Percentiles rank a stretch among this genome's conserved stretches.
phyloP scores from a whole-genome alignment of 2,113 vertebrate species.

The Calonectris borealis region DNA sequence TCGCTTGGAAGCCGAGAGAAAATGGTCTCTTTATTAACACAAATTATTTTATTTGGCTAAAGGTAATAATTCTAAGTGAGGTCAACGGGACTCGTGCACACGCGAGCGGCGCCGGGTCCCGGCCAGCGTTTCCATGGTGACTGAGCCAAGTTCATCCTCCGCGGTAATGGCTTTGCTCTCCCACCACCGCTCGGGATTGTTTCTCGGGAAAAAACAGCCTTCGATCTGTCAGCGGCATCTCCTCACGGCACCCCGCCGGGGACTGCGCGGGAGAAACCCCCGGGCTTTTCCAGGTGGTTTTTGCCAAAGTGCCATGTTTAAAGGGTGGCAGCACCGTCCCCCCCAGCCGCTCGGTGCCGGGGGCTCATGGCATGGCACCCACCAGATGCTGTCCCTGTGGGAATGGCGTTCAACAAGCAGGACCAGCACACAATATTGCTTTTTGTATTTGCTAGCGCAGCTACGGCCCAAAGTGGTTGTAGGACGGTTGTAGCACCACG shows the following conservation, averaged over 20 bases:
- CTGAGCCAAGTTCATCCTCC: slow-evolving; percentile 52
- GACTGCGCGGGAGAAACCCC: rapidly evolving
- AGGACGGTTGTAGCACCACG: rapidly evolving
- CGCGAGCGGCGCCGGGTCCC: slow-evolving; percentile 25
- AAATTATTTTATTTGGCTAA: slow-evolving; percentile 84
- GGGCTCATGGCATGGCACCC: rapidly evolving
- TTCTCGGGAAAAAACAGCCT: not conserved
- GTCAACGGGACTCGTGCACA: slow-evolving; percentile 65
- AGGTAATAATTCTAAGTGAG: slow-evolving; percentile 83
- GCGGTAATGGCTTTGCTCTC: slow-evolving; percentile 14
- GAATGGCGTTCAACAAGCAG: rapidly evolving
- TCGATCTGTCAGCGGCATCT: not conserved
- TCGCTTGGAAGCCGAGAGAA: slow-evolving; percentile 57
- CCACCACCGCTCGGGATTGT: not conserved
- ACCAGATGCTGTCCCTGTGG: rapidly evolving
- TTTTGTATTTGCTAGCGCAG: rapidly evolving
- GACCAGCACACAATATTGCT: rapidly evolving
- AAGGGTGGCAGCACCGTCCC: not conserved
- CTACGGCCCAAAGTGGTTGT: not conserved
- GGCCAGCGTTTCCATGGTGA: slow-evolving; percentile 75
- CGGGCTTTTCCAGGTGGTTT: rapidly evolving
- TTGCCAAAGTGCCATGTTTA: rapidly evolving
- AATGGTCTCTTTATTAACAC: slow-evolving; percentile 81
- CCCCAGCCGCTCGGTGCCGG: not conserved
- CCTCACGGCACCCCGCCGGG: rapidly evolving